Percentiles rank a stretch among this genome's conserved stretches.
Conservation (phyloP, 2,113 vertebrate species). For the Bos taurus region ARS-UCD2.0 NC_037344.1:41069001-41069500, state of each 20-base stretch:
- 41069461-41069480: constrained; percentile 40
- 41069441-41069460: constrained; percentile 55
- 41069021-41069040: no score
- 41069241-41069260: background rate
- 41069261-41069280: background rate
- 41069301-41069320: background rate
- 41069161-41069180: background rate
- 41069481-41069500: constrained; percentile 18
- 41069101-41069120: no score
- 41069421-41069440: constrained; percentile 15
- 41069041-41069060: no score
- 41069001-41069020: background rate
- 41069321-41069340: background rate
- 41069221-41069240: background rate
- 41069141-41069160: background rate
- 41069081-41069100: no score
- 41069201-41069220: background rate
- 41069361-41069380: background rate
- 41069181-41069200: background rate
- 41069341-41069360: constrained; percentile 3
- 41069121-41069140: background rate
- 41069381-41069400: background rate
- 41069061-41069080: no score
- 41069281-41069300: background rate
- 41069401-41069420: background rate